Conservation (phyloP, 2,113 vertebrate species). For the Danio rerio region GRCz12tu NC_133186.1:3003001-3003500, state of each 20-base stretch:
- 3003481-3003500: constrained; percentile 18
- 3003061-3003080: neutral
- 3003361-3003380: neutral
- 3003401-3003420: constrained; percentile 7
- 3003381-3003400: neutral
- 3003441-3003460: neutral
- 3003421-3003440: constrained; percentile 28
- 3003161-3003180: neutral
- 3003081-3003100: neutral
- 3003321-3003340: constrained; percentile 23
- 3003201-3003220: neutral
- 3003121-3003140: neutral
- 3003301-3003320: neutral
- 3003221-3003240: neutral
- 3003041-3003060: no score
- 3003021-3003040: no score
- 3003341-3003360: constrained; percentile 20
- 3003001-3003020: no score
- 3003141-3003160: neutral
- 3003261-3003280: neutral
- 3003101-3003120: neutral
- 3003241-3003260: neutral
- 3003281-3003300: neutral
- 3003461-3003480: neutral
- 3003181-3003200: neutral